Evolutionary conservation across 2,113 vertebrate genomes (phyloP).

Genomic region (Oncorhynchus nerka): DNA sequence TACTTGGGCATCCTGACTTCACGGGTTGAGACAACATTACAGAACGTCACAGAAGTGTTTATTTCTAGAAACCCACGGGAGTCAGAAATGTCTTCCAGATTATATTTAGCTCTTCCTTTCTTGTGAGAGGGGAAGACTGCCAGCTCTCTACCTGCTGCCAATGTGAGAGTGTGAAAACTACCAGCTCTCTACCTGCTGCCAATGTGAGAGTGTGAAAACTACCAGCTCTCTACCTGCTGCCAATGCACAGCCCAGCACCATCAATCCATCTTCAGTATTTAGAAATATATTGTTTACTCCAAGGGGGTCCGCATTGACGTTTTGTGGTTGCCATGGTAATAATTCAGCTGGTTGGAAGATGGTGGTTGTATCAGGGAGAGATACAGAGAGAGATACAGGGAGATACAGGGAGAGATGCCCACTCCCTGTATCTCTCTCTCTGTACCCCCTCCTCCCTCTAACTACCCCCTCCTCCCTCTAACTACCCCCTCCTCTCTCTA

Average conservation of each 20-base stretch:
- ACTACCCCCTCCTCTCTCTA: no score
- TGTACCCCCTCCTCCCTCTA: no score
- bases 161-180: no score
- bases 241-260: conserved; percentile 1
- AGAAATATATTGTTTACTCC: conserved; percentile 34
- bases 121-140: conserved; percentile 10
- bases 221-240: no score
- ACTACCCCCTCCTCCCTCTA: no score
- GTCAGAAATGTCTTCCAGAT: conserved; percentile 19
- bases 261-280: conserved; percentile 17
- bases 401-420: no score
- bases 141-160: conserved; percentile 24
- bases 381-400: no score
- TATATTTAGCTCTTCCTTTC: conserved; percentile 22
- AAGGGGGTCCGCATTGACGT: not conserved
- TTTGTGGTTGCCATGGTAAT: not conserved
- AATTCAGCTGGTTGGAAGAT: not conserved
- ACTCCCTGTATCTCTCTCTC: no score
- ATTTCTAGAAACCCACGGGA: not conserved
- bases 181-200: no score
- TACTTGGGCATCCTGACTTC: conserved; percentile 16
- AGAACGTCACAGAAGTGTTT: conserved; percentile 1
- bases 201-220: no score
- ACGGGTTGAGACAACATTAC: conserved; percentile 25
- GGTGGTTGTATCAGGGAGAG: no score